phyloP scores from a whole-genome alignment of 2,888 invertebrate species.

The Sinotaia quadrata region DNA sequence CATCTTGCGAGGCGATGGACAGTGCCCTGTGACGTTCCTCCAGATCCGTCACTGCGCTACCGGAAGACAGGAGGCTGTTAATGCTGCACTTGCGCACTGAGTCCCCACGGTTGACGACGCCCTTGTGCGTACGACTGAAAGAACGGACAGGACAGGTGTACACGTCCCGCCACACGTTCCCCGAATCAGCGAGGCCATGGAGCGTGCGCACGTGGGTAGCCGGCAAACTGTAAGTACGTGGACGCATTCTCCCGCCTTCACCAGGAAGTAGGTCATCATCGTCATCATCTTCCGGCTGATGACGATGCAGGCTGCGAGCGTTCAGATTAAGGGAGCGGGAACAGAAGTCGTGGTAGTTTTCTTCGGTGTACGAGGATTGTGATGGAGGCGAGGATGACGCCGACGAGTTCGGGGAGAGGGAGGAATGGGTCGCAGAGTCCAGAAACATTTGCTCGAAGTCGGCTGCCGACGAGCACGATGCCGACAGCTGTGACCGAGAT shows the following conservation, averaged over 20 bases:
- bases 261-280: neutral
- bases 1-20: constrained; percentile 22
- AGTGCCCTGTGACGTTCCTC: constrained; percentile 24
- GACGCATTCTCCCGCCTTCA: constrained; percentile 4
- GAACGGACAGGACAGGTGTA: constrained; percentile 30
- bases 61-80: constrained; percentile 35
- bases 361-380: constrained; percentile 3
- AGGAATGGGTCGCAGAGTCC: neutral
- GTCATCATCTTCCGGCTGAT: neutral
- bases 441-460: neutral
- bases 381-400: constrained; percentile 4
- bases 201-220: neutral
- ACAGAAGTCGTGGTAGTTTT: neutral
- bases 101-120: constrained; percentile 37
- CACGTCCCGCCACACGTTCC: constrained; percentile 6
- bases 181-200: neutral
- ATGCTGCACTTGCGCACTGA: constrained; percentile 35
- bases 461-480: neutral
- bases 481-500: neutral
- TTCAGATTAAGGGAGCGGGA: constrained; percentile 3
- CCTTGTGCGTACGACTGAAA: constrained; percentile 36
- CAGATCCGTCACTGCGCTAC: constrained; percentile 18
- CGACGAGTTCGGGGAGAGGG: constrained; percentile 2
- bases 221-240: constrained; percentile 17
- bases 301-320: constrained; percentile 4